These are phyloP conservation scores for Ormyrus thymus DNA, from an alignment of 2,888 invertebrate species.

Conservation along the genomic window DNA sequence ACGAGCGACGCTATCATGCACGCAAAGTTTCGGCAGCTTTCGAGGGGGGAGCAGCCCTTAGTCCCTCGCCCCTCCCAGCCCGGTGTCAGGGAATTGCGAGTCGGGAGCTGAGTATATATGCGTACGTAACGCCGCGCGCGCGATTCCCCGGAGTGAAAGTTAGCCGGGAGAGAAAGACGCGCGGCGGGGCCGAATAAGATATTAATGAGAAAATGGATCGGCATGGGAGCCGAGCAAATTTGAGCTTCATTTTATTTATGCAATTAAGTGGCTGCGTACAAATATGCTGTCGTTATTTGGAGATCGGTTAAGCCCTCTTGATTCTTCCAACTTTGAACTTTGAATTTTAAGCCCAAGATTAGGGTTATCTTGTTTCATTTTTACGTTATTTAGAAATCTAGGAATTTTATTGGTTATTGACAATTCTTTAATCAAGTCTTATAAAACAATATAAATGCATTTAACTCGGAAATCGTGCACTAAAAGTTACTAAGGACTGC, in stretches of 20 bases:
- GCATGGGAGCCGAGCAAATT: slow-evolving; percentile 34
- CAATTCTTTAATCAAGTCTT: too few species aligned
- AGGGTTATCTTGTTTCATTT: too few species aligned
- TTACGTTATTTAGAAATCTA: too few species aligned
- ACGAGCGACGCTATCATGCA: slow-evolving; percentile 41
- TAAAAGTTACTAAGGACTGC: too few species aligned
- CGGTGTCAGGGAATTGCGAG: not conserved
- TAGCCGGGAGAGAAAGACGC: slow-evolving; percentile 36
- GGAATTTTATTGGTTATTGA: too few species aligned
- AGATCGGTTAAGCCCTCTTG: too few species aligned
- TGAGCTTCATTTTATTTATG: slow-evolving; percentile 49
- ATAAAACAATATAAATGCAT: too few species aligned
- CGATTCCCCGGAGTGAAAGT: slow-evolving; percentile 55
- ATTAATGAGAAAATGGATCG: slow-evolving; percentile 55
- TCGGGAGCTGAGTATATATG: not conserved
- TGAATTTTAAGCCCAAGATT: too few species aligned
- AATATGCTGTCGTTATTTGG: not conserved
- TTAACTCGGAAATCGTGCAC: too few species aligned
- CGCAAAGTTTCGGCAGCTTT: slow-evolving; percentile 7
- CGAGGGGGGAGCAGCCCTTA: slow-evolving; percentile 11
- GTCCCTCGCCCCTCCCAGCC: not conserved
- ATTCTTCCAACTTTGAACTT: too few species aligned
- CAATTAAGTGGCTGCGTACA: slow-evolving; percentile 27
- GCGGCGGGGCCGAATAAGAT: slow-evolving; percentile 51
- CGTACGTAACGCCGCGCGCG: not conserved